A percentile compares a stretch with the other conserved stretches of the same genome.
Evolutionary conservation across 2,113 vertebrate species (phyloP).

Genomic region (Neodontobutis hainanensis): DNA sequence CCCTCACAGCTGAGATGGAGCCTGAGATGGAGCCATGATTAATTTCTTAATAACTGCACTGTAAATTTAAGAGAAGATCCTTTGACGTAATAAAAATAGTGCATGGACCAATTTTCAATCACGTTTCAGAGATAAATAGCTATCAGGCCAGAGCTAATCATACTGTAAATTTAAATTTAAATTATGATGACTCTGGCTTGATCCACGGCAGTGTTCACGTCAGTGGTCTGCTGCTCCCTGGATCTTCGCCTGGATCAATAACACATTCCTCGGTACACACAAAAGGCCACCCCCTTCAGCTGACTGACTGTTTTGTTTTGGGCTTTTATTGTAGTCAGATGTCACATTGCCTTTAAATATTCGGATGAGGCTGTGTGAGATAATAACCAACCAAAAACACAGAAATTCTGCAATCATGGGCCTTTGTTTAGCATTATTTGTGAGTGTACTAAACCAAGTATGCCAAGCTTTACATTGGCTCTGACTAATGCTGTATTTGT

Average conservation of each 20-base stretch:
- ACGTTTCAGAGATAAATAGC: slow-evolving; percentile 7
- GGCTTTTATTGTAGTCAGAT: not conserved
- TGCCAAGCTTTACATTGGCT: slow-evolving; percentile 29
- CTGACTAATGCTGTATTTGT: slow-evolving; percentile 38
- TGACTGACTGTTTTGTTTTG: not conserved
- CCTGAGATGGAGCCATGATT: not conserved
- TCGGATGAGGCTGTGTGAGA: not conserved
- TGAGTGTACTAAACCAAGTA: slow-evolving; percentile 5
- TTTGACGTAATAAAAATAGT: slow-evolving; percentile 17
- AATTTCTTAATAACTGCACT: slow-evolving; percentile 22
- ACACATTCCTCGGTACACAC: slow-evolving; percentile 23
- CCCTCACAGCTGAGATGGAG: not conserved
- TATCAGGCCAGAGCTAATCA: slow-evolving; percentile 4
- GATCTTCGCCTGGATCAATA: slow-evolving; percentile 32
- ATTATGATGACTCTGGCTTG: not conserved
- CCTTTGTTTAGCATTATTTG: slow-evolving; percentile 20
- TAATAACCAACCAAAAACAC: not conserved
- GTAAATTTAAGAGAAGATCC: slow-evolving; percentile 17
- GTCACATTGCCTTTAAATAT: slow-evolving; percentile 2
- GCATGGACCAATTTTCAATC: slow-evolving; percentile 13
- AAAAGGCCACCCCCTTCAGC: slow-evolving; percentile 6
- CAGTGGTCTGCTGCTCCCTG: slow-evolving; percentile 17
- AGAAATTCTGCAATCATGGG: slow-evolving; percentile 30
- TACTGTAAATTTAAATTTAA: slow-evolving; percentile 17
- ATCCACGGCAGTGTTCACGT: slow-evolving; percentile 12